Percentiles rank a stretch among this genome's conserved stretches.
Conservation (phyloP, 2,113 vertebrate genomes). For the Lepus europaeus region DNA sequence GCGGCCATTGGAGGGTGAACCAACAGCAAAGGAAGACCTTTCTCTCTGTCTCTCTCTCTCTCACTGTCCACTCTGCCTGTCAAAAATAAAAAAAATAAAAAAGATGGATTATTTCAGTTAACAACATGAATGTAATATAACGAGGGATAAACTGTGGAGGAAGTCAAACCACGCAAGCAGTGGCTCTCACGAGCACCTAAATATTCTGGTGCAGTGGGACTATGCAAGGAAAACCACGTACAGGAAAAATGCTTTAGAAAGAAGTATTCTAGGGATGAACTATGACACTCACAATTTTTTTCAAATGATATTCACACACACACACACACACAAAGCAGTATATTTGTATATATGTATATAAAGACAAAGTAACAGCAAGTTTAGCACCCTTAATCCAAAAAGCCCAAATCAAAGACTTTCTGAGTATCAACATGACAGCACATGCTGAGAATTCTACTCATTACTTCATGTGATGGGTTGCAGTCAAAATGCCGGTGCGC, state of each 20-base stretch:
- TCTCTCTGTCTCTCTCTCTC: too few species aligned
- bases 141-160: neutral
- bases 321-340: neutral
- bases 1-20: too few species aligned
- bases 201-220: neutral
- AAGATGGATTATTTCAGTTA: too few species aligned
- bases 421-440: neutral
- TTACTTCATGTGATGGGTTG: neutral
- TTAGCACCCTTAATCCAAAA: neutral
- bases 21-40: too few species aligned
- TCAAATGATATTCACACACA: neutral
- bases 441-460: neutral
- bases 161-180: neutral
- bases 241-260: neutral
- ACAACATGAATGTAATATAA: neutral
- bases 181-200: neutral
- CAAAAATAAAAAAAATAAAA: too few species aligned
- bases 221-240: neutral
- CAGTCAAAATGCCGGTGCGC: neutral
- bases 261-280: neutral
- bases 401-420: neutral
- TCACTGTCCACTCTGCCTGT: too few species aligned
- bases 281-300: neutral
- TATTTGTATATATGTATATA: neutral
- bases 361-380: constrained; percentile 2